Evolutionary conservation across 64 coral and sea anemone species (phyloP).

Genomic region (Exaiptasia diaphana): DNA sequence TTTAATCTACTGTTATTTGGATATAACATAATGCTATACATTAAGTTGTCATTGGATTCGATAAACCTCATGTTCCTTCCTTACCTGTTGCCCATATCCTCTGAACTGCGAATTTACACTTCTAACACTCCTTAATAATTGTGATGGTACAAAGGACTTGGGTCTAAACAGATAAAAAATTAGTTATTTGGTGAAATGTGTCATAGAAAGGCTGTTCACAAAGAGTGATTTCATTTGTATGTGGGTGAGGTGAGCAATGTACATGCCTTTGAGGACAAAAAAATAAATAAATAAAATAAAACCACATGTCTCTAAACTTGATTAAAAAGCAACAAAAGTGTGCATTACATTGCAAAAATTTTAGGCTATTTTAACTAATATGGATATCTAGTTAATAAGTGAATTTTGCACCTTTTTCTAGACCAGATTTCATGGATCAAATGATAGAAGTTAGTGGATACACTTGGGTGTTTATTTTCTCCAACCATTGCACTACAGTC

Average conservation of each 20-base stretch:
- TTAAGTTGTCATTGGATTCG: neutral
- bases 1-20: neutral
- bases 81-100: conserved; percentile 94
- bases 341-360: too few species aligned
- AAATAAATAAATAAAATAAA: too few species aligned
- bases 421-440: conserved; percentile 89
- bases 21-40: neutral
- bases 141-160: conserved; percentile 81
- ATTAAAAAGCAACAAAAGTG: too few species aligned
- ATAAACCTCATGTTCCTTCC: neutral
- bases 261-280: too few species aligned
- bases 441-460: conserved; percentile 60
- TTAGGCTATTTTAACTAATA: too few species aligned
- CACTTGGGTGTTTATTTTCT: conserved; percentile 52
- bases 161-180: conserved; percentile 52
- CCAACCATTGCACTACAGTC: conserved; percentile 59
- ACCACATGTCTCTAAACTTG: too few species aligned
- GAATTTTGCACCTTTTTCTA: conserved; percentile 70
- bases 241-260: neutral
- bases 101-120: conserved; percentile 86
- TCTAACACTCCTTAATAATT: conserved; percentile 71
- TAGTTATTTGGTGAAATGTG: too few species aligned
- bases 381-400: too few species aligned
- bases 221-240: too few species aligned
- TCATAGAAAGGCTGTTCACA: too few species aligned